Percentiles rank a stretch among this genome's conserved stretches.
phyloP scores from a whole-genome alignment of 2,888 invertebrate genomes.

The Aphelenchoides bicaudatus region DNA sequence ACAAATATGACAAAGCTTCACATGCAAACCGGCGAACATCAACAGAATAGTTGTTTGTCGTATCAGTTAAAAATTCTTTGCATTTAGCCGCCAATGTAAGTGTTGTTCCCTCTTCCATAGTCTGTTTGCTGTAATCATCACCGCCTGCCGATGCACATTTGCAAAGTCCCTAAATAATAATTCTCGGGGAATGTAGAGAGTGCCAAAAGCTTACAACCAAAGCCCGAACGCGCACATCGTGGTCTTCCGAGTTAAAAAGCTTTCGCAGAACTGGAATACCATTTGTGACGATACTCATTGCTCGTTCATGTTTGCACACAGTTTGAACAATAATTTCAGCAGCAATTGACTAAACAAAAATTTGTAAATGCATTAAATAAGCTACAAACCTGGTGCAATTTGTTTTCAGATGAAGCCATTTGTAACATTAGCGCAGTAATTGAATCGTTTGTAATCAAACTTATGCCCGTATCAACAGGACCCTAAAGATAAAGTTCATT shows the following conservation, averaged over 20 bases:
- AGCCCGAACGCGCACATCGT: constrained; percentile 73
- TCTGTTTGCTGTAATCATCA: constrained; percentile 84
- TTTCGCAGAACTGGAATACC: constrained; percentile 65
- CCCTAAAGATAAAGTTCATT: constrained; percentile 66
- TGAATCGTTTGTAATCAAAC: constrained; percentile 68
- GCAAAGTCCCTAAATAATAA: constrained; percentile 72
- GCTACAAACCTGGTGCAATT: constrained; percentile 68
- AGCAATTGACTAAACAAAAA: constrained; percentile 76
- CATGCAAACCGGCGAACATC: constrained; percentile 57
- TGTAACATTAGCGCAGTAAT: constrained; percentile 92
- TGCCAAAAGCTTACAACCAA: constrained; percentile 65
- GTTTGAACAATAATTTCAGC: constrained; percentile 95
- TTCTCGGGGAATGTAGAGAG: not conserved
- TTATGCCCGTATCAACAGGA: constrained; percentile 85
- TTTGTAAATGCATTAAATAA: not conserved
- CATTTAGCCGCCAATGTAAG: constrained; percentile 88
- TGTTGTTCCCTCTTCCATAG: constrained; percentile 91
- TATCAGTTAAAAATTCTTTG: constrained; percentile 67
- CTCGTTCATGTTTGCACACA: constrained; percentile 93
- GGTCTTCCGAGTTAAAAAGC: constrained; percentile 82
- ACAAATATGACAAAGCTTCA: constrained; percentile 78
- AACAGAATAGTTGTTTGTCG: constrained; percentile 49
- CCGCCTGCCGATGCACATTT: constrained; percentile 88
- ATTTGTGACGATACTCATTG: constrained; percentile 70
- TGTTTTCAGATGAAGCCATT: constrained; percentile 89